phyloP scores from a whole-genome alignment of 2,113 vertebrate species.

The Salvator merianae region DNA sequence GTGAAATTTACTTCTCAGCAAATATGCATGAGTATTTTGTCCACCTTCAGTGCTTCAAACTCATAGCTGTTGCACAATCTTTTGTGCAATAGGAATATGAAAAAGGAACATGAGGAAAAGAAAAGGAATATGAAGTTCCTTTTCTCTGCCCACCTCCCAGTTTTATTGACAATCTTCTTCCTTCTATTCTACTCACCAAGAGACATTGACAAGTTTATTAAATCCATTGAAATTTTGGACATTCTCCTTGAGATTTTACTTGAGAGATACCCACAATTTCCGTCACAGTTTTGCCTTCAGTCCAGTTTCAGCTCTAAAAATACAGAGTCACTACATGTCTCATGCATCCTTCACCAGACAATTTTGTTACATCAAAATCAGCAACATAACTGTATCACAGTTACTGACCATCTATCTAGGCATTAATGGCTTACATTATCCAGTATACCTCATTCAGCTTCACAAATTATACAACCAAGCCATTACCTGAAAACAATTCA shows the following conservation, averaged over 20 bases:
- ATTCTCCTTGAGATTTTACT: too few species aligned
- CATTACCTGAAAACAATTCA: slow-evolving; percentile 74
- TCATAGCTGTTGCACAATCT: neutral
- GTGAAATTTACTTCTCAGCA: neutral
- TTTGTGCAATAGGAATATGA: neutral
- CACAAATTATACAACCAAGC: slow-evolving; percentile 13
- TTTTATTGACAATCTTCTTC: neutral
- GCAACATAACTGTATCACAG: too few species aligned
- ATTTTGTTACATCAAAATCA: neutral
- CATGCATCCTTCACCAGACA: neutral
- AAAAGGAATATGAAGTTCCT: neutral
- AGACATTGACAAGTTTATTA: neutral
- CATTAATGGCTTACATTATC: neutral
- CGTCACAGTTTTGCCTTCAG: too few species aligned
- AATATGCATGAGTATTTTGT: neutral
- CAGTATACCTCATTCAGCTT: neutral
- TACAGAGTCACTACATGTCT: too few species aligned
- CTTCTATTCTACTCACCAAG: neutral
- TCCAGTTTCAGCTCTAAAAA: neutral
- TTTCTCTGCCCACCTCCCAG: too few species aligned
- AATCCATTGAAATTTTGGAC: neutral
- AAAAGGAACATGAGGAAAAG: too few species aligned
- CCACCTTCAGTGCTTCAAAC: neutral
- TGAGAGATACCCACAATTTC: neutral
- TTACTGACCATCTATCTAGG: too few species aligned